Conservation (phyloP, 2,888 invertebrate species). For the Apocheima hispidaria region DNA sequence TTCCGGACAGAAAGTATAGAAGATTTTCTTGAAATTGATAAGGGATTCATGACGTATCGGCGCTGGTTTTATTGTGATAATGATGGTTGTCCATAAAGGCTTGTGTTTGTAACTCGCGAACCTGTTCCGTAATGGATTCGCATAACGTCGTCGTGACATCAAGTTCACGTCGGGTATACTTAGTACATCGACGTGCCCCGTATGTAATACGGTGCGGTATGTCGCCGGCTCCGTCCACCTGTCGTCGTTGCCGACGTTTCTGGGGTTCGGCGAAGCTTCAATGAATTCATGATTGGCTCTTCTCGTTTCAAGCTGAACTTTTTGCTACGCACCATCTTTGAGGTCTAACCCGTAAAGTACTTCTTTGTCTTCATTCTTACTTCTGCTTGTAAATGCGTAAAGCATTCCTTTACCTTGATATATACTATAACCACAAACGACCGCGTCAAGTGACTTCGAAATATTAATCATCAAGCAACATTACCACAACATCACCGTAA, state of each 20-base stretch:
- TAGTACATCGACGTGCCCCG: constrained; percentile 58
- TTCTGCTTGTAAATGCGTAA: background rate
- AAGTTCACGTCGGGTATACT: constrained; percentile 57
- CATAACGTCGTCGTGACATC: constrained; percentile 53
- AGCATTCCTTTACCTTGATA: constrained; percentile 12
- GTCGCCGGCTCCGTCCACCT: constrained; percentile 68
- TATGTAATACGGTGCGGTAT: constrained; percentile 53
- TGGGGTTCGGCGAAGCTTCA: constrained; percentile 41
- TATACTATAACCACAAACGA: constrained; percentile 7
- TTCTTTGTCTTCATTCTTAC: background rate
- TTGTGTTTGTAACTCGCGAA: constrained; percentile 52
- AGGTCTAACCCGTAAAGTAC: background rate
- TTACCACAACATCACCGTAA: constrained; percentile 13
- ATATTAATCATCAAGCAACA: constrained; percentile 19
- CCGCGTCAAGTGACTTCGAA: constrained; percentile 10
- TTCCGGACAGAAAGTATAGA: no score
- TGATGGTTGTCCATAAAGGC: constrained; percentile 61
- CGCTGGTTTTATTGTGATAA: constrained; percentile 34
- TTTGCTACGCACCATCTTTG: constrained; percentile 3
- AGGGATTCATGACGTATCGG: constrained; percentile 27
- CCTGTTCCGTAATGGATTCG: constrained; percentile 66
- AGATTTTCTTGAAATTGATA: constrained; percentile 1
- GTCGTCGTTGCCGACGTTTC: constrained; percentile 49
- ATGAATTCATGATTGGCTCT: constrained; percentile 17
- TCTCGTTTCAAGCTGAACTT: constrained; percentile 1